These are phyloP conservation scores for Drosophila athabasca DNA, from an alignment of 1,140 invertebrate species.

Conservation along the genomic window DNA sequence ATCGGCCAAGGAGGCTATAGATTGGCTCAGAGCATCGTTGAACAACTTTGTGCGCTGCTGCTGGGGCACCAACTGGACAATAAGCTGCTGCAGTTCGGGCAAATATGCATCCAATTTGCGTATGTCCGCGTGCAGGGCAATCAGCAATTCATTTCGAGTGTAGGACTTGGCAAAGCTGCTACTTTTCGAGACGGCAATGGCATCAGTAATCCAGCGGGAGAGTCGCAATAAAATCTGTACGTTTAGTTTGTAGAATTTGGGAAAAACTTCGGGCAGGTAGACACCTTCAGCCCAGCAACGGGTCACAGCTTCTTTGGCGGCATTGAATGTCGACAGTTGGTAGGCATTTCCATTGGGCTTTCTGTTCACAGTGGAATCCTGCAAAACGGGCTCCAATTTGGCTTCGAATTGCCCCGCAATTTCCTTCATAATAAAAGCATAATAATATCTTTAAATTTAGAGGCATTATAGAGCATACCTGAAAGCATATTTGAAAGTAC, in stretches of 20 bases:
- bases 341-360: constrained; percentile 22
- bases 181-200: constrained; percentile 46
- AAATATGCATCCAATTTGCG: constrained; percentile 58
- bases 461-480: constrained; percentile 78
- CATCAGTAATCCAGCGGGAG: constrained; percentile 87
- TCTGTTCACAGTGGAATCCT: constrained; percentile 34
- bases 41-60: constrained; percentile 46
- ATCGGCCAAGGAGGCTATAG: constrained; percentile 49
- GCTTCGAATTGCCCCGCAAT: constrained; percentile 88
- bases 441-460: background rate
- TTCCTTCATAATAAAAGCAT: constrained; percentile 84
- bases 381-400: constrained; percentile 62
- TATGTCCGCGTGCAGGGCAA: constrained; percentile 67
- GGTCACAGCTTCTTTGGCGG: constrained; percentile 82
- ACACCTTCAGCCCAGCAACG: constrained; percentile 90
- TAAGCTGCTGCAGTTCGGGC: constrained; percentile 51
- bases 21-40: constrained; percentile 59
- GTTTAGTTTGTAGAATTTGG: constrained; percentile 94
- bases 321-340: constrained; percentile 67
- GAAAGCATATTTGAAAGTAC: constrained; percentile 97
- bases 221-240: constrained; percentile 92
- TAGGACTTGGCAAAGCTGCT: constrained; percentile 35
- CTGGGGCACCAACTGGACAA: constrained; percentile 35
- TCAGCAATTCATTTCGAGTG: constrained; percentile 54
- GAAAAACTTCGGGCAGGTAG: constrained; percentile 89